A percentile compares a stretch with the other conserved stretches of the same genome.
Evolutionary conservation across 1,140 invertebrate species (phyloP).

Genomic region (Drosophila bocki): DNA sequence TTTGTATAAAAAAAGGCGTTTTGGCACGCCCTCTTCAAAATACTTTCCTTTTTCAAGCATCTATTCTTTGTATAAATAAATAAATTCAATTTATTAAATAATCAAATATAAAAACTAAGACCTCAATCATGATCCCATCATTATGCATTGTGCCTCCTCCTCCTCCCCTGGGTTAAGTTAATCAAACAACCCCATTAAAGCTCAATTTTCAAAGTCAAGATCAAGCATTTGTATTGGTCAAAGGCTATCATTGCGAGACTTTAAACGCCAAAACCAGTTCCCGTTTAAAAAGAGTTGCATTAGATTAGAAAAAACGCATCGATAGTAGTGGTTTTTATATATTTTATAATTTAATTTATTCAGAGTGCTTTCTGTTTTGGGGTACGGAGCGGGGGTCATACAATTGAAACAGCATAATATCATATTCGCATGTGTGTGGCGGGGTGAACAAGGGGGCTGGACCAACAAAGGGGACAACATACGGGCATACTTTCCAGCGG

Average conservation of each 20-base stretch:
- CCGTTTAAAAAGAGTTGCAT: neutral
- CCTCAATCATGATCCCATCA: neutral
- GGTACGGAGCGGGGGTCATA: constrained; percentile 32
- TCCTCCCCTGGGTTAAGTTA: neutral
- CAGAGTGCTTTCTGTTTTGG: constrained; percentile 55
- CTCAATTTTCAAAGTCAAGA: constrained; percentile 18
- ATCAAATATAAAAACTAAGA: neutral
- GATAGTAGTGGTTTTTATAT: constrained; percentile 24
- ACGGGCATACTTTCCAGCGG: constrained; percentile 40
- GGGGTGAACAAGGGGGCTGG: constrained; percentile 21
- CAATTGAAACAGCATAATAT: constrained; percentile 71
- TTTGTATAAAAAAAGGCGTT: too few relatives aligned
- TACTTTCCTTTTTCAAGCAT: neutral
- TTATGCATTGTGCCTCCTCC: neutral
- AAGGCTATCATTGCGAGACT: constrained; percentile 20
- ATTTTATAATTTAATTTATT: constrained; percentile 82
- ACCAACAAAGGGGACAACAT: constrained; percentile 60
- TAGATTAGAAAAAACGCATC: constrained; percentile 19
- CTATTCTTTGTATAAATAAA: neutral
- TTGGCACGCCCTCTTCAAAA: neutral
- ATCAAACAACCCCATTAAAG: neutral
- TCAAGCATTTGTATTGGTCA: neutral
- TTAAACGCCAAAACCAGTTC: constrained; percentile 7
- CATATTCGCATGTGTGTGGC: constrained; percentile 51
- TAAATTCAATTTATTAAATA: neutral